Conservation (phyloP, 2,113 vertebrate genomes). For the Gavialis gangeticus region DNA sequence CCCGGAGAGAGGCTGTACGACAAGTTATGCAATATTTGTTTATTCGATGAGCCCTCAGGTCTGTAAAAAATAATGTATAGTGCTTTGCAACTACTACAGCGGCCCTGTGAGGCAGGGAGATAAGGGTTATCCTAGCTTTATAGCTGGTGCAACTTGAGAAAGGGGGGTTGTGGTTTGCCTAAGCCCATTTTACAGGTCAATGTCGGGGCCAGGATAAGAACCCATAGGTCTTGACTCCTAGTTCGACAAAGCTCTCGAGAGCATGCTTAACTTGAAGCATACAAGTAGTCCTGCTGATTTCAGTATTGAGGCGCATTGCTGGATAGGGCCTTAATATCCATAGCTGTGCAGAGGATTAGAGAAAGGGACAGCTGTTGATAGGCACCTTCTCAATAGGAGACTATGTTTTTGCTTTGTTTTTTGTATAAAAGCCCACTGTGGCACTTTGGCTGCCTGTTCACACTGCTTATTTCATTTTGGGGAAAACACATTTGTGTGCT, state of each 20-base stretch:
- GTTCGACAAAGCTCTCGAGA: not conserved
- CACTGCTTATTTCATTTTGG: not conserved
- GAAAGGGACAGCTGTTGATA: not conserved
- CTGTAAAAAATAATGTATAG: not conserved
- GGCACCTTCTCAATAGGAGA: not conserved
- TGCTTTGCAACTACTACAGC: not conserved
- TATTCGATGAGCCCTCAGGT: not conserved
- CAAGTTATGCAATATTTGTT: not conserved
- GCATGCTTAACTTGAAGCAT: not conserved
- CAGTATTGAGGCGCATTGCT: not conserved
- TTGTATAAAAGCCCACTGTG: not conserved
- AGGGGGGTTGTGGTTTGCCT: not conserved
- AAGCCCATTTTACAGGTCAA: fast-evolving
- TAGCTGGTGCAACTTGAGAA: not conserved
- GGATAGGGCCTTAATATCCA: not conserved
- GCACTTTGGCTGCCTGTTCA: fast-evolving
- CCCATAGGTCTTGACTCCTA: not conserved
- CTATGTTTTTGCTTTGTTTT: fast-evolving
- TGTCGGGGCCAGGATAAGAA: not conserved
- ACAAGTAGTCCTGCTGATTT: not conserved
- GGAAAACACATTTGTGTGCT: fast-evolving
- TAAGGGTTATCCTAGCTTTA: fast-evolving
- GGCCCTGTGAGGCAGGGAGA: not conserved
- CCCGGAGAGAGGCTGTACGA: not conserved
- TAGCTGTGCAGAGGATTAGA: not conserved